Percentiles rank a stretch among this genome's conserved stretches.
These are phyloP conservation scores for Cataglyphis rosenhaueri DNA, from an alignment of 2,888 invertebrate species.

Conservation along the genomic window DNA sequence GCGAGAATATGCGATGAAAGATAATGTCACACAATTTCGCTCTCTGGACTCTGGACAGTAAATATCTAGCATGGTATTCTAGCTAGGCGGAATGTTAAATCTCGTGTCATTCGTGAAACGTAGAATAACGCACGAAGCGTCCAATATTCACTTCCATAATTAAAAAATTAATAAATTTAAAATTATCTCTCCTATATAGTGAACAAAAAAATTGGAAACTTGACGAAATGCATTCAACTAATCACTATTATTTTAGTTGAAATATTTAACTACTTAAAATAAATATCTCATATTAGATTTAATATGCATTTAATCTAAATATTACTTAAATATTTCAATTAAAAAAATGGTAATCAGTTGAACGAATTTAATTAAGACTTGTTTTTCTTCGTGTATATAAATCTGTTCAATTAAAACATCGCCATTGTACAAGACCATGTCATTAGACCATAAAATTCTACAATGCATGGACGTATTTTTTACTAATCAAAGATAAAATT, in stretches of 20 bases:
- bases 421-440: not conserved
- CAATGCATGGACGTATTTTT: not conserved
- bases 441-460: slow-evolving; percentile 2
- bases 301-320: too few species aligned
- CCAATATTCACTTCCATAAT: not conserved
- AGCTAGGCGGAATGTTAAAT: slow-evolving; percentile 9
- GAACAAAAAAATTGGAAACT: too few species aligned
- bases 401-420: slow-evolving; percentile 9
- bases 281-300: too few species aligned
- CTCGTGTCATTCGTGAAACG: slow-evolving; percentile 3
- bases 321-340: too few species aligned
- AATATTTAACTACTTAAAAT: too few species aligned
- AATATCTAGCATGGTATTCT: not conserved
- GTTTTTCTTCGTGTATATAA: not conserved
- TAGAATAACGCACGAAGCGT: not conserved
- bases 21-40: slow-evolving; percentile 38
- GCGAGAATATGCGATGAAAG: slow-evolving; percentile 12
- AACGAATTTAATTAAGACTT: too few species aligned
- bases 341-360: too few species aligned
- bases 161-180: not conserved
- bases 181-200: not conserved
- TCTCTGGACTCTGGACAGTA: slow-evolving; percentile 1
- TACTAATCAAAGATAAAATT: slow-evolving; percentile 24
- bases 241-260: too few species aligned
- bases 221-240: too few species aligned